Conservation (phyloP, 2,888 invertebrate genomes). For the Conops quadrifasciatus region DNA sequence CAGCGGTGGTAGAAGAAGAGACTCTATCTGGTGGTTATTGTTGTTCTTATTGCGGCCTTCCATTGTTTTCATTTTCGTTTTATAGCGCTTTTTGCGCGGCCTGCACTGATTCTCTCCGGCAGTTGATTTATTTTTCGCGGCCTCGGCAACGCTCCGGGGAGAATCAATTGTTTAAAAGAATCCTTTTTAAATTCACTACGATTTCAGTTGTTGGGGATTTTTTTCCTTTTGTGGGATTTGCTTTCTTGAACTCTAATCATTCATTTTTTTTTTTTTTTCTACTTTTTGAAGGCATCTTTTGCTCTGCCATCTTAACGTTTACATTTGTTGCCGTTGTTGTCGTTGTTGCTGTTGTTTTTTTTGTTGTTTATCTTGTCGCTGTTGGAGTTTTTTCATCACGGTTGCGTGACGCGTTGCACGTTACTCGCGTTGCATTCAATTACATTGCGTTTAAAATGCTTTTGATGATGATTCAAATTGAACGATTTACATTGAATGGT, state of each 20-base stretch:
- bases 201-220: slow-evolving; percentile 26
- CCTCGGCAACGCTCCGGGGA: not conserved
- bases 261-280: no score
- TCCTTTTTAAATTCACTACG: slow-evolving; percentile 6
- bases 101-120: no score
- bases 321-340: not conserved
- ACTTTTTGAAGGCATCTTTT: no score
- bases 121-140: not conserved
- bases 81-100: no score
- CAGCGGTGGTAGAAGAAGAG: not conserved
- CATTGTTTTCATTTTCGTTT: not conserved
- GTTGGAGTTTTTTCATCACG: slow-evolving; percentile 14
- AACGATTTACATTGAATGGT: slow-evolving; percentile 40
- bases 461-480: slow-evolving; percentile 40
- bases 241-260: no score
- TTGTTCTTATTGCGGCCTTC: not conserved
- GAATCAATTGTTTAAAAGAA: slow-evolving; percentile 20
- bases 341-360: not conserved
- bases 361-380: not conserved
- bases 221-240: not conserved
- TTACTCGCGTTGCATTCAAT: slow-evolving; percentile 31
- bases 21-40: slow-evolving; percentile 5
- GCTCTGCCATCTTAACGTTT: not conserved
- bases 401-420: not conserved
- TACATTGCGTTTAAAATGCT: slow-evolving; percentile 36